Base-by-base conservation (phyloP, 2,888 invertebrate species). In the Subacronicta megacephala region DNA sequence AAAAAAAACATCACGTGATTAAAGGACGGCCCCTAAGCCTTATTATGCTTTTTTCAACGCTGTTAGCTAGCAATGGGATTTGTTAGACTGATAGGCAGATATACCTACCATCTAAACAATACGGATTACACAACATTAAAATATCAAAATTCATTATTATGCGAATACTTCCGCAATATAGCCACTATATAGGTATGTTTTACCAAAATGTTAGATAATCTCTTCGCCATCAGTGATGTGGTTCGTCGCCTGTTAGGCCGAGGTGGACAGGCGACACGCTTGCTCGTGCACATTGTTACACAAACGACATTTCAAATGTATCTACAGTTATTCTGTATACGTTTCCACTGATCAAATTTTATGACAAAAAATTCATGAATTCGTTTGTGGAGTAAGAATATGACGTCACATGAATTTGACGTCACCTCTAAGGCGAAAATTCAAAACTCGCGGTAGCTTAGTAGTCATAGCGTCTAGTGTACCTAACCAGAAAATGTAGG, bases 251-350 rank as follows among this genome's bases (percentile, higher is more conserved):
- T n/a, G 31, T 3, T 9, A 50, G 51, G 58, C 53, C 52, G 61
- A 58, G 35, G 37, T 47, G 52, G 60, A 82, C 81, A 83, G 82
- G 84, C 83, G 85, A 84, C 82, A 84, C 85, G 85, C 79, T 76
- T 73, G 73, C 78, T 66, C 65, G 70, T 72, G 52, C 69, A 67
- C 77, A 81, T 88, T 87, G 87, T 88, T 79, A 26, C 3, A 36
- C 53, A 43, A 59, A 61, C 58, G 64, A 72, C 67, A 75, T 80
- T 66, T 62, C 62, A 71, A 83, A 78, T 65, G 62, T 68, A 64
- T 57, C 37, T 71, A 86, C 89, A 82, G 88, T 88, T 89, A 88
- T 65, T 67, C 3, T 63, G 62, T 17, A 50, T 54, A 26, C 40
- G 85, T 87, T 82, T 87, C 86, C 89, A 87, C 75, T 84, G 61